Percentiles rank a stretch among this genome's conserved stretches.
Evolutionary conservation across 1,140 invertebrate genomes (phyloP).

Genomic region (Daktulosphaira vitifoliae): DNA sequence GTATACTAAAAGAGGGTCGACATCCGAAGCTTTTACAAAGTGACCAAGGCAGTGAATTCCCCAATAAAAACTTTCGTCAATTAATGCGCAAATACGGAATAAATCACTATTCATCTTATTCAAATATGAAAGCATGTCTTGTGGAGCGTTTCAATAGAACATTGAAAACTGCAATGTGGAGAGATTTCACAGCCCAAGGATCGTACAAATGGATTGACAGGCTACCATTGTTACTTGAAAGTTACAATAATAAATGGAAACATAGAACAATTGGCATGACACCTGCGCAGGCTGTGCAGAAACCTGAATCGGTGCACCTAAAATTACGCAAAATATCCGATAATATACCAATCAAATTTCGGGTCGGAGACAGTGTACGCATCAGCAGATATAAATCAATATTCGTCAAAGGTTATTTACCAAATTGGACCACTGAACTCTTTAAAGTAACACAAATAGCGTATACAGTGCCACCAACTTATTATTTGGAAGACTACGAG

Average conservation of each 20-base stretch:
- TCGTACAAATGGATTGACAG: neutral
- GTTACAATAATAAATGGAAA: neutral
- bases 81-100: conserved; percentile 3
- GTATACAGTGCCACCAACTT: conserved; percentile 10
- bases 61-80: conserved; percentile 35
- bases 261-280: conserved; percentile 5
- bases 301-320: neutral
- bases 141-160: conserved; percentile 41
- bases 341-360: conserved; percentile 14
- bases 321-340: neutral
- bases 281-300: neutral
- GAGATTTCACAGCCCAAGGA: neutral
- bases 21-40: neutral
- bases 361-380: conserved; percentile 26
- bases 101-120: neutral
- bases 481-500: conserved; percentile 16
- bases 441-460: conserved; percentile 27
- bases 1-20: conserved; percentile 1
- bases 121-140: conserved; percentile 1
- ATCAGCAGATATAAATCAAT: conserved; percentile 31
- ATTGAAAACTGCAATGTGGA: conserved; percentile 39
- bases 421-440: conserved; percentile 29
- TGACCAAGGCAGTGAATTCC: conserved; percentile 40
- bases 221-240: neutral
- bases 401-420: conserved; percentile 34